Evolutionary conservation across 2,113 vertebrate genomes (phyloP).

Genomic region (Mormoops blainvillei): DNA sequence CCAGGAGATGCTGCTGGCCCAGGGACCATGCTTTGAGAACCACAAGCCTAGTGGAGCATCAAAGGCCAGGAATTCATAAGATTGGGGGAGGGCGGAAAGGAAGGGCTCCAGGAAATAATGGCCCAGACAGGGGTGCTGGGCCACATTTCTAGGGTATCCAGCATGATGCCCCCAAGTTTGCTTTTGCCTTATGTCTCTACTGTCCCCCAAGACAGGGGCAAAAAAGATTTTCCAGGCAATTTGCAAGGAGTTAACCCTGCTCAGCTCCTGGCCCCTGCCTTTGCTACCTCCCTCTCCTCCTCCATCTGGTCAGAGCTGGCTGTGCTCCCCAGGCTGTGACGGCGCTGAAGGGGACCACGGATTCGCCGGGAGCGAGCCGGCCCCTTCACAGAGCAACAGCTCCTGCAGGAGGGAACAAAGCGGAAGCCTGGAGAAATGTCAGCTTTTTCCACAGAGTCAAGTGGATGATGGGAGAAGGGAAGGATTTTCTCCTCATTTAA

Average conservation of each 20-base stretch:
- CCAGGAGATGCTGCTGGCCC: not conserved
- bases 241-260: not conserved
- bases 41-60: accelerated
- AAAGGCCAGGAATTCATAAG: not conserved
- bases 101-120: not conserved
- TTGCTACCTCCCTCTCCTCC: not conserved
- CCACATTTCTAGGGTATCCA: not conserved
- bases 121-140: accelerated
- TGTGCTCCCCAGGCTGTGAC: not conserved
- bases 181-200: not conserved
- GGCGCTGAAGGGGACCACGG: not conserved
- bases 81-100: too few relatives aligned
- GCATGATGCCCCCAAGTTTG: not conserved
- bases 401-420: conserved; percentile 25
- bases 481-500: conserved; percentile 63
- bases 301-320: accelerated
- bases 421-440: not conserved
- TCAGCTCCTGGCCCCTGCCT: not conserved
- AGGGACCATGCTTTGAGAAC: not conserved
- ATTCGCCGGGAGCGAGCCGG: not conserved
- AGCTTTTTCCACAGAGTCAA: conserved; percentile 7
- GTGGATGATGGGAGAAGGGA: conserved; percentile 17
- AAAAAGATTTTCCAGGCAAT: not conserved
- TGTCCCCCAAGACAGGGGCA: not conserved
- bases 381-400: not conserved